Evolutionary conservation across 2,888 invertebrate species (phyloP).

Genomic region (Drosophila monieri): DNA sequence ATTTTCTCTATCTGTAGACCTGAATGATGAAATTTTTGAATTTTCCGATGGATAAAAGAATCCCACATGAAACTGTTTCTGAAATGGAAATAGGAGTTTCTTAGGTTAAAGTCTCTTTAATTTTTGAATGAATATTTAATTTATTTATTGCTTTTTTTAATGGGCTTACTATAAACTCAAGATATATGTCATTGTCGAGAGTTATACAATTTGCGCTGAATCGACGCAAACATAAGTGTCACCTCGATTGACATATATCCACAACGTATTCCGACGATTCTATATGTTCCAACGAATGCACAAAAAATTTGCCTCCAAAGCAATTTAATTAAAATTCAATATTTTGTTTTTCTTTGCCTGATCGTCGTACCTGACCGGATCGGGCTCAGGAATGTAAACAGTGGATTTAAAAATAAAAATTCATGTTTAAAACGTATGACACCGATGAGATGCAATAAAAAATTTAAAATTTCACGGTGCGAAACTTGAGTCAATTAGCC

Average conservation of each 20-base stretch:
- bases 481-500: constrained; percentile 56
- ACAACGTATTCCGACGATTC: constrained; percentile 18
- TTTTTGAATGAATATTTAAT: not conserved
- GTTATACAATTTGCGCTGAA: constrained; percentile 58
- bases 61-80: not conserved
- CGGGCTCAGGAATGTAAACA: constrained; percentile 59
- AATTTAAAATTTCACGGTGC: constrained; percentile 35
- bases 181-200: constrained; percentile 61
- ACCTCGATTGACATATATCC: constrained; percentile 57
- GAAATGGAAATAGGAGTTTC: no score
- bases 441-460: constrained; percentile 19
- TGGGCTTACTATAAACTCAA: constrained; percentile 4
- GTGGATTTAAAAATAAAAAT: constrained; percentile 61
- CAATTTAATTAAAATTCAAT: constrained; percentile 58
- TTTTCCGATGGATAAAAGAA: constrained; percentile 35
- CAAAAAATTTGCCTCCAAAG: constrained; percentile 55
- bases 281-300: constrained; percentile 19
- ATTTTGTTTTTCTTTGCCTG: constrained; percentile 32
- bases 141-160: constrained; percentile 2
- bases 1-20: constrained; percentile 31
- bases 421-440: constrained; percentile 19
- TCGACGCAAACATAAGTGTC: constrained; percentile 70
- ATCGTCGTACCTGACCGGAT: constrained; percentile 11
- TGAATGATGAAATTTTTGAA: constrained; percentile 34
- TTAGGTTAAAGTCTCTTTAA: not conserved